phyloP scores from a whole-genome alignment of 2,797 vertebrate genomes.

The Triplophysa yarkandensis region DNA sequence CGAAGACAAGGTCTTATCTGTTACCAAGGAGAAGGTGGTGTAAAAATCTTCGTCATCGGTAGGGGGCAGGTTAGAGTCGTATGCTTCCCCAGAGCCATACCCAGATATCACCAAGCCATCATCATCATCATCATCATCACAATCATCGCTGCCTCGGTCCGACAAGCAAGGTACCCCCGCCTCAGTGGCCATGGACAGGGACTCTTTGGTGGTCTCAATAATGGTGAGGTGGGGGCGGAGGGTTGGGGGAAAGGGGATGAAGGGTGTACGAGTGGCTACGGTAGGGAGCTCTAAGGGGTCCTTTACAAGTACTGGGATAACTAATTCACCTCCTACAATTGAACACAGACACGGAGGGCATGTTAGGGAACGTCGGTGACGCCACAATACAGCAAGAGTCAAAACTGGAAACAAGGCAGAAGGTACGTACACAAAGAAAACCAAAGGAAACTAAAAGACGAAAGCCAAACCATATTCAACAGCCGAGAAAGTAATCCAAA shows the following conservation, averaged over 20 bases:
- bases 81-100: slow-evolving; percentile 99
- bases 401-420: slow-evolving; percentile 14
- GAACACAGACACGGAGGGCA: slow-evolving; percentile 72
- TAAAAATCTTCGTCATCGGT: slow-evolving; percentile 99
- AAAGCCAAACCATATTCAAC: slow-evolving; percentile 21
- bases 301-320: slow-evolving; percentile 93
- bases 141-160: slow-evolving; percentile 99
- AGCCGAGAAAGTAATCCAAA: slow-evolving; percentile 23
- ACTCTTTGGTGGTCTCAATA: slow-evolving; percentile 99
- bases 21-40: slow-evolving; percentile 99
- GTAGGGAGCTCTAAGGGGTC: slow-evolving; percentile 95
- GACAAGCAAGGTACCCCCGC: slow-evolving; percentile 98
- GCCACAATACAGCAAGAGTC: slow-evolving; percentile 5
- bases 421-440: slow-evolving; percentile 10
- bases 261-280: slow-evolving; percentile 96
- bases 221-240: slow-evolving; percentile 98
- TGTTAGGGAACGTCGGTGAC: slow-evolving; percentile 63
- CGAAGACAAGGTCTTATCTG: slow-evolving; percentile 99
- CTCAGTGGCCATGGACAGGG: slow-evolving; percentile 99
- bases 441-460: slow-evolving; percentile 18
- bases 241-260: slow-evolving; percentile 95
- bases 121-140: slow-evolving; percentile 85
- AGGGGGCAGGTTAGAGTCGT: slow-evolving; percentile 99
- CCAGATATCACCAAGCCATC: slow-evolving; percentile 99
- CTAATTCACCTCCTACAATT: slow-evolving; percentile 97